Percentiles rank a stretch among this genome's conserved stretches.
These are phyloP conservation scores for Germaria angustata DNA, from an alignment of 2,888 invertebrate species.

Conservation along the genomic window DNA sequence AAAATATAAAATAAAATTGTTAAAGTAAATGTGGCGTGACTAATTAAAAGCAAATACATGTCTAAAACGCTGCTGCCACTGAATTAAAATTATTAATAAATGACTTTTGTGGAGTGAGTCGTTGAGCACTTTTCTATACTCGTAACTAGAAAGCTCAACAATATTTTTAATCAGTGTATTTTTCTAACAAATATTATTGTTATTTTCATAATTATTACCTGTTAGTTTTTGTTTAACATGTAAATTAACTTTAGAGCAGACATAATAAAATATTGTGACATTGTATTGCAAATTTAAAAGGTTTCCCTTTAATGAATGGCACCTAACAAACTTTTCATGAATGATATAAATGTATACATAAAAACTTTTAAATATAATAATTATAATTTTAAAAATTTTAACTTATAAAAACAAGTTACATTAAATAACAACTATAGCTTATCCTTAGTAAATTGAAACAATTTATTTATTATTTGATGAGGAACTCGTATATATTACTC, in stretches of 20 bases:
- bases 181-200: constrained; percentile 5
- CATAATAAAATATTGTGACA: not conserved
- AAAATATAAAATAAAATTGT: not conserved
- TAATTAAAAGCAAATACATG: constrained; percentile 54
- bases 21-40: constrained; percentile 64
- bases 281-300: not conserved
- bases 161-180: constrained; percentile 41
- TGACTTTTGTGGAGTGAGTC: not conserved
- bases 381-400: too few species aligned
- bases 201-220: constrained; percentile 31
- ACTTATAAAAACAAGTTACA: too few species aligned
- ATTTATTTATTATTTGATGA: too few species aligned
- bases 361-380: too few species aligned
- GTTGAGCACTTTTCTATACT: constrained; percentile 8
- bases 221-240: not conserved
- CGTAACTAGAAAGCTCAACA: constrained; percentile 41
- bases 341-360: too few species aligned
- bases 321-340: not conserved
- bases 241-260: constrained; percentile 11
- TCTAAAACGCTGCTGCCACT: not conserved
- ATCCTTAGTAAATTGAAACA: too few species aligned
- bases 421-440: too few species aligned
- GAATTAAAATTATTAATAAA: constrained; percentile 13
- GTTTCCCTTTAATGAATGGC: not conserved
- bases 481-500: too few species aligned